Conservation (phyloP, 2,113 vertebrate genomes). For the Dromaius novaehollandiae region DNA sequence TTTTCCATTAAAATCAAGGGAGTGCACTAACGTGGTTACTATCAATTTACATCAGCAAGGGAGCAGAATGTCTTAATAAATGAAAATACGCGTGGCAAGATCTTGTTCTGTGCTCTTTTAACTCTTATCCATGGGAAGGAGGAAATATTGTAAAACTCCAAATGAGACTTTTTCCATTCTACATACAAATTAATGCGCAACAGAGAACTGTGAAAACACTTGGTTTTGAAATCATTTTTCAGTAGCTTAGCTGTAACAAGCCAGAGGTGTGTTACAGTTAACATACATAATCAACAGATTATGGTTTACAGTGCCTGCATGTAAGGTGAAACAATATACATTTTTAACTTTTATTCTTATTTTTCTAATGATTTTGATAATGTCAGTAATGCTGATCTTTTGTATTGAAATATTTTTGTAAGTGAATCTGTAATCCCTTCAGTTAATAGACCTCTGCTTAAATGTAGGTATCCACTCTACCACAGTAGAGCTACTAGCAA, state of each 20-base stretch:
- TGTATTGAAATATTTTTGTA: background rate
- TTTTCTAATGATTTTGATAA: background rate
- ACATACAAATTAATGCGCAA: background rate
- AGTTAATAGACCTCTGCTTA: background rate
- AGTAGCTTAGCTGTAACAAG: background rate
- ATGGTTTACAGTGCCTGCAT: background rate
- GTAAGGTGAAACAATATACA: background rate
- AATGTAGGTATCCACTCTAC: background rate
- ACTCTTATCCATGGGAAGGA: background rate
- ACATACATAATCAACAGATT: background rate
- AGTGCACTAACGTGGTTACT: rapidly evolving
- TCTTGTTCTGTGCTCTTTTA: background rate
- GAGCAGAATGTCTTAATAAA: background rate
- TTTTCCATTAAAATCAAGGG: background rate
- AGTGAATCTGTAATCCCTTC: background rate
- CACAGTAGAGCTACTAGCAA: background rate
- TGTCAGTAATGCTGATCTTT: background rate
- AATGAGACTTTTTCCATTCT: background rate
- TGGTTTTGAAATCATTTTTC: background rate
- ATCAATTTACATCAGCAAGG: background rate
- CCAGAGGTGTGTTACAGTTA: background rate
- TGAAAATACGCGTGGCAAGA: background rate
- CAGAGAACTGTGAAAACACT: background rate
- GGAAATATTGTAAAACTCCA: background rate
- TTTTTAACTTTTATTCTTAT: background rate